phyloP scores from a whole-genome alignment of 2,113 vertebrate genomes.

The Urocolius indicus region DNA sequence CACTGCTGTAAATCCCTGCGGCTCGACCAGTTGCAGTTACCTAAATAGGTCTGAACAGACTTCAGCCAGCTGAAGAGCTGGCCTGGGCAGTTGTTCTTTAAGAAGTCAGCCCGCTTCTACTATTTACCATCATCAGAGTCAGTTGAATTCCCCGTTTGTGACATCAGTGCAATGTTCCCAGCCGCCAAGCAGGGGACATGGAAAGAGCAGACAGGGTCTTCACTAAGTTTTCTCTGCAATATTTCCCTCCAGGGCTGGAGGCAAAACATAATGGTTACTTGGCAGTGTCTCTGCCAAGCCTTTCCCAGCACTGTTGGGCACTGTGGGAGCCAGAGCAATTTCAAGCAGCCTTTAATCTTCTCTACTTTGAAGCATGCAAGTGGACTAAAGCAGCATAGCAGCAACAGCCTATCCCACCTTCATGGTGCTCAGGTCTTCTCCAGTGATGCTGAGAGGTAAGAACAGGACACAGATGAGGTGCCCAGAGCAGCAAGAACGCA shows the following conservation, averaged over 20 bases:
- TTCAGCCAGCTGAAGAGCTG: not conserved
- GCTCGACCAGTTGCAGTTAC: not conserved
- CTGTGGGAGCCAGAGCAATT: not conserved
- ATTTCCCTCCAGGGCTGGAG: constrained; percentile 6
- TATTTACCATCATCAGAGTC: not conserved
- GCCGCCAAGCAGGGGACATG: not conserved
- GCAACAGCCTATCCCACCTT: not conserved
- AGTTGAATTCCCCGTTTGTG: not conserved
- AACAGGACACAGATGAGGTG: not conserved
- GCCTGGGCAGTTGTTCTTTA: not conserved
- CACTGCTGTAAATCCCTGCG: accelerated
- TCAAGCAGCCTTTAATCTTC: not conserved
- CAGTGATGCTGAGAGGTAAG: not conserved
- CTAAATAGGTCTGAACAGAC: not conserved
- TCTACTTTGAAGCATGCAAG: not conserved
- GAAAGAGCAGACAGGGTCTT: not conserved
- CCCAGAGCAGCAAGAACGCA: not conserved
- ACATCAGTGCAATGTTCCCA: constrained; percentile 17
- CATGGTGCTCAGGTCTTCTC: not conserved
- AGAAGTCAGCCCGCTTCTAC: not conserved
- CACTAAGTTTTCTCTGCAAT: not conserved
- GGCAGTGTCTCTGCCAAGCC: not conserved
- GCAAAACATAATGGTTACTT: not conserved
- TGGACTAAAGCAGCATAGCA: not conserved
- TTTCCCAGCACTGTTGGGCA: not conserved